A percentile compares a stretch with the other conserved stretches of the same genome.
These are phyloP conservation scores for Protodeltote pygarga DNA, from an alignment of 2,888 invertebrate genomes.

Conservation along the genomic window DNA sequence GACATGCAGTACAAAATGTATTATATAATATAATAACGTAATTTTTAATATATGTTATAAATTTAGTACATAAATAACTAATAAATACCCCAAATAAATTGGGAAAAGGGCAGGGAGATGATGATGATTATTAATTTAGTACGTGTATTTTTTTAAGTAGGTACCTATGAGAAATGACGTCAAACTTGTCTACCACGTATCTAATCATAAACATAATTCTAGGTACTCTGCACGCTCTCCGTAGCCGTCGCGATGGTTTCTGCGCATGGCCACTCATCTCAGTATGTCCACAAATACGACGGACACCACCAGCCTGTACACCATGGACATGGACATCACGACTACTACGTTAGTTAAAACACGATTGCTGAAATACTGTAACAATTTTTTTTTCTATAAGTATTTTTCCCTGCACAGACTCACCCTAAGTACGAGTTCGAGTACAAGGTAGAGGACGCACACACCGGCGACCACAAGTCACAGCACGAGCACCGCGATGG, in stretches of 20 bases:
- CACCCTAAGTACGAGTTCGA: constrained; percentile 65
- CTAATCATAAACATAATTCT: too few relatives aligned
- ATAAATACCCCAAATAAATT: too few relatives aligned
- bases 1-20: too few relatives aligned
- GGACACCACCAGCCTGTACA: constrained; percentile 47
- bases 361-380: not conserved
- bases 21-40: too few relatives aligned
- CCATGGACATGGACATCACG: constrained; percentile 43
- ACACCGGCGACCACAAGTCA: constrained; percentile 79
- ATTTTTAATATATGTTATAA: too few relatives aligned
- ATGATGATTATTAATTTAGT: too few relatives aligned
- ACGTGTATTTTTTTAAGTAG: too few relatives aligned
- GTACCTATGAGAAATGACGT: too few relatives aligned
- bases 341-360: constrained; percentile 47
- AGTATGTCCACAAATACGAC: constrained; percentile 53
- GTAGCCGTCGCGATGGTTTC: constrained; percentile 12
- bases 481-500: constrained; percentile 83
- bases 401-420: constrained; percentile 10
- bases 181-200: too few relatives aligned
- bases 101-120: too few relatives aligned
- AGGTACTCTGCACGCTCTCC: constrained; percentile 32
- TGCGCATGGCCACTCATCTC: constrained; percentile 49
- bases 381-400: too few relatives aligned
- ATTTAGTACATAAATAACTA: too few relatives aligned
- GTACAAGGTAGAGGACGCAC: constrained; percentile 79